Conservation (phyloP, 37 sponge, comb jelly and placozoan genomes). For the Beroe ovata region DNA sequence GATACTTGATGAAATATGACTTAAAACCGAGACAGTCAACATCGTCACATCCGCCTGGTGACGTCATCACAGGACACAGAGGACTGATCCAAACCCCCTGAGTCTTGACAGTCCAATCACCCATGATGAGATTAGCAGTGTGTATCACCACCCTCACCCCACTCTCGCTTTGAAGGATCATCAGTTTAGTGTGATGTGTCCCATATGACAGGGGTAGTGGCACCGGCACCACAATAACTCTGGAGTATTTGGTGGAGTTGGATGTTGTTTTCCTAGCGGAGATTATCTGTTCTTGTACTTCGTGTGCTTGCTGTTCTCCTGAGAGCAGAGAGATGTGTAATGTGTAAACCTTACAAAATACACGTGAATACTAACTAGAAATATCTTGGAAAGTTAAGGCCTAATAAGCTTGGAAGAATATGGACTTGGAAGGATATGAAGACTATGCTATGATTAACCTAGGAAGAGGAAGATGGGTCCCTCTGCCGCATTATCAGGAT, state of each 20-base stretch:
- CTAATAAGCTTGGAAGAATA: no score
- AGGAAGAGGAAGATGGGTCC: constrained; percentile 8
- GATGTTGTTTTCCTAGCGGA: neutral
- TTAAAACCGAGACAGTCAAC: neutral
- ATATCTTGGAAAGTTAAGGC: no score
- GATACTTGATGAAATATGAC: constrained; percentile 34
- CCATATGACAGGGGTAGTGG: constrained; percentile 57
- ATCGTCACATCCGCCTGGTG: neutral
- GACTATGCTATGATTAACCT: no score
- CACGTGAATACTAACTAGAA: no score
- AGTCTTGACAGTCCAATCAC: constrained; percentile 88
- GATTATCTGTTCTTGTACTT: constrained; percentile 33
- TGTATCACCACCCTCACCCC: constrained; percentile 90
- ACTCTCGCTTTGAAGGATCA: constrained; percentile 76
- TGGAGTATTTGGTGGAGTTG: neutral
- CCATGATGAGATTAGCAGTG: constrained; percentile 87
- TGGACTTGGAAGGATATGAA: no score
- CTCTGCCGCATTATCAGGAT: constrained; percentile 66
- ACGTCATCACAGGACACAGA: constrained; percentile 67
- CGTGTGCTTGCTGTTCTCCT: constrained; percentile 25
- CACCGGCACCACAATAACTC: neutral
- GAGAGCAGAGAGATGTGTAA: no score
- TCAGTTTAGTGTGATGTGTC: constrained; percentile 84
- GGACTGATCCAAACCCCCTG: constrained; percentile 89
- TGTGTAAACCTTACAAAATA: no score